Evolutionary conservation across 2,797 vertebrate genomes (phyloP).

Genomic region (Coluber constrictor): DNA sequence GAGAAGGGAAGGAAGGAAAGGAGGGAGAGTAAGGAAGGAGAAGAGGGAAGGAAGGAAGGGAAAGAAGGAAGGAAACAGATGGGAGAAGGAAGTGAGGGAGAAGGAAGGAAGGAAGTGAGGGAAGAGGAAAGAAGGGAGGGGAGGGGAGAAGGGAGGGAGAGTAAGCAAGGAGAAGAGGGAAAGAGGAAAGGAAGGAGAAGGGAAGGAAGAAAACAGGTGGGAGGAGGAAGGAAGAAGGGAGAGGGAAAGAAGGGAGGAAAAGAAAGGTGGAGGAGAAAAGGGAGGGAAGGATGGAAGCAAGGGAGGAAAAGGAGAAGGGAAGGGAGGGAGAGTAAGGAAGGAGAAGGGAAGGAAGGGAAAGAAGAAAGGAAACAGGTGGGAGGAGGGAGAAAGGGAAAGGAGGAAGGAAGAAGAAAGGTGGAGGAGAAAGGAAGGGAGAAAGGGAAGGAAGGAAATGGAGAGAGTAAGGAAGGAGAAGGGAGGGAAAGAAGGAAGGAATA

Average conservation of each 20-base stretch:
- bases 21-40: not conserved
- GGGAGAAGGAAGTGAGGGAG: not conserved
- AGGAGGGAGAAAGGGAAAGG: no score
- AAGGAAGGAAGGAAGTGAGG: fast-evolving
- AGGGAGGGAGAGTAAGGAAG: fast-evolving
- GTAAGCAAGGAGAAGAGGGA: no score
- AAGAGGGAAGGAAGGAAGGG: not conserved
- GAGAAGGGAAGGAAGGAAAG: not conserved
- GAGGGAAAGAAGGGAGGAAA: no score
- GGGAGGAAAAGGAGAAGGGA: not conserved
- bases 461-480: no score
- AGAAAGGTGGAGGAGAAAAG: not conserved
- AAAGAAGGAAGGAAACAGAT: not conserved
- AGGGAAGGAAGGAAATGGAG: not conserved
- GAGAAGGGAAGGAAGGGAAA: not conserved
- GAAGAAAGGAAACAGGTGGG: not conserved
- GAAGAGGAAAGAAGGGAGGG: not conserved
- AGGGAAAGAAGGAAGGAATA: not conserved
- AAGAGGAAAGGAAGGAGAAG: not conserved
- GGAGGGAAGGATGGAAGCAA: not conserved
- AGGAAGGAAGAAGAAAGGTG: fast-evolving
- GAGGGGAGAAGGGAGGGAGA: not conserved
- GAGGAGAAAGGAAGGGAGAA: not conserved
- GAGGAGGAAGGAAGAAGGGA: not conserved
- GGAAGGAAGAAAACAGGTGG: no score